These are phyloP conservation scores for Hyperopisus bebe DNA, from an alignment of 2,113 vertebrate species.

Conservation along the genomic window DNA sequence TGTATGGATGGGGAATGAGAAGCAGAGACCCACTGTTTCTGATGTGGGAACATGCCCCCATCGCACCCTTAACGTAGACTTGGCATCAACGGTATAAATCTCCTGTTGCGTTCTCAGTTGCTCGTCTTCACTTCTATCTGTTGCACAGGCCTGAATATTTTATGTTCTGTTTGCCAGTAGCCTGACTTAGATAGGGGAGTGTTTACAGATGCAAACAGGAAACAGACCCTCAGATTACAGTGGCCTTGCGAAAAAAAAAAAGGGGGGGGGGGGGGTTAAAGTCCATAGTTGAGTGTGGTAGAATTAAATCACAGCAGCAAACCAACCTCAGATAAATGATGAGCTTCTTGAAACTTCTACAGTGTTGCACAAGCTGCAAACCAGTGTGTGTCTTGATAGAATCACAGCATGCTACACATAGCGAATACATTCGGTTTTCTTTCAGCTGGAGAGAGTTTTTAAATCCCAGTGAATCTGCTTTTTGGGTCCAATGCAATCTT, in stretches of 20 bases:
- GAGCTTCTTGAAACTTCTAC: not conserved
- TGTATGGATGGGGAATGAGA: not conserved
- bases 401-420: not conserved
- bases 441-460: not conserved
- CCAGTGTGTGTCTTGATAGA: not conserved
- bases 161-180: constrained; percentile 43
- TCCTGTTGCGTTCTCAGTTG: not conserved
- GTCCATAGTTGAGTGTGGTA: constrained; percentile 27
- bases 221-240: constrained; percentile 46
- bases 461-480: not conserved
- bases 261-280: constrained; percentile 26
- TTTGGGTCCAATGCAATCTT: not conserved
- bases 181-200: constrained; percentile 28
- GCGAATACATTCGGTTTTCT: not conserved
- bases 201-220: constrained; percentile 57
- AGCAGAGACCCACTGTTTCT: constrained; percentile 37
- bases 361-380: not conserved
- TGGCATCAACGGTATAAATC: constrained; percentile 42
- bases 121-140: not conserved
- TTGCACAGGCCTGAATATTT: constrained; percentile 31
- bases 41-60: constrained; percentile 23
- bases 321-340: not conserved
- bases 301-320: not conserved
- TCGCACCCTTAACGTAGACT: not conserved
- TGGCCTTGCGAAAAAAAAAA: constrained; percentile 32